Evolutionary conservation across 2,113 vertebrate genomes (phyloP), one percentile per base, ranked within the genome.

Genomic region (Sialia sialis): DNA sequence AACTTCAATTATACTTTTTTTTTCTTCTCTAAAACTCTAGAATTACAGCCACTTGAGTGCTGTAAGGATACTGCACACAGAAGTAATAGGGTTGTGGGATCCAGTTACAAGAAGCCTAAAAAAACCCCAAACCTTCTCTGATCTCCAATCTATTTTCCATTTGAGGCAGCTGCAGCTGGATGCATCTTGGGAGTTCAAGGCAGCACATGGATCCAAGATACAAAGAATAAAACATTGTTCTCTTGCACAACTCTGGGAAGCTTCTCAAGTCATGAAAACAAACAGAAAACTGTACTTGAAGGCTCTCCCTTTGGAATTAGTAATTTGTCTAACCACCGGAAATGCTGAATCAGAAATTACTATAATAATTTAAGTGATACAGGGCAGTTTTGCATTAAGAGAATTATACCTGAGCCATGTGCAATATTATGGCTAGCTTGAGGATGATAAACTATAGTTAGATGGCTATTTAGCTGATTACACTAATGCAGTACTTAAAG

Each of bases 81-180:
- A 84, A 90, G 21, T 54, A 69, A 34, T 19, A 63, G 26, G 36
- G 16, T 34, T 79, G 39, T 75, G 44, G 64, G 23, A 84, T 51
- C 48, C 29, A 84, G 36, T 63, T 72, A 43, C 21, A 60, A 54
- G n/a, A 26, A 82, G 10, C 43, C 46, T 69, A 16, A 60, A 89
- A 59, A 79, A 66, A 2, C 2, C 9, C 38, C 38, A 26, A 72
- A 62, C 8, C 12, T 54, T 39, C 64, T 76, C 76, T 60, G 30
- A 70, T 84, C 44, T 59, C 46, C 30, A 36, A 30, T 87, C 11
- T 89, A 36, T 81, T 94, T 93, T 78, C 34, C 69, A 41, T 56
- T 58, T 91, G 22, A 87, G 26, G 52, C 90, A 93, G 84, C 69
- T 95, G 87, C 77, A 94, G 84, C 74, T 84, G 93, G 74, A 78